Base-by-base conservation (phyloP, 2,888 invertebrate species). In the Fragum fragum region DNA sequence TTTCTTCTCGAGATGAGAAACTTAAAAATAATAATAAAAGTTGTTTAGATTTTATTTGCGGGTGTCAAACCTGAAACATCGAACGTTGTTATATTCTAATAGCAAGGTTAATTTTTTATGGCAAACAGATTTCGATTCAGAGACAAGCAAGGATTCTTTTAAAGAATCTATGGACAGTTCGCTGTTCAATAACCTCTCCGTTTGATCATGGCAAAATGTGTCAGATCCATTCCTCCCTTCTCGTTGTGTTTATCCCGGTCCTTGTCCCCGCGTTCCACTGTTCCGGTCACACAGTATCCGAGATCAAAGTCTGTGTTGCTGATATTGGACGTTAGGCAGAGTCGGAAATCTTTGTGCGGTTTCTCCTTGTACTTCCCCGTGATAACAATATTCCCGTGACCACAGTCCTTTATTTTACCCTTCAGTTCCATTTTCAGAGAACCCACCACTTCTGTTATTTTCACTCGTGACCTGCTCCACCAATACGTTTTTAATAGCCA, bases 261-360 rank as follows among this genome's bases (percentile, higher is more conserved):
- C 88, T 97, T 96, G 74, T 92, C 86, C 89, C 97, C 97, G 23
- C 97, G 96, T 94, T 97, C 97, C 92, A 97, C 95, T 16, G 97
- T 97, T 16, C 97, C 97, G 0, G 97, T 97, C 96, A 98, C 97
- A 93, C 97, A 97, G 95, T 97, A 98, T 70, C 97, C 97, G 96
- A 97, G 97, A 95, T 97, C 97, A 95, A 97, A 97, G 95, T 98
- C 97, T 71, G 97, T 96, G 92, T 97, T 96, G 66, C 97, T 97
- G 91, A 98, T 97, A 95, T 97, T 97, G 81, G 97, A 97, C 81
- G 97, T 97, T 93, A 98, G 96, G 95, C 96, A 96, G 94, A 97
- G 95, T 71, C 89, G 86, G 84, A 94, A 94, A 82, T 93, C 93
- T 1, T 91, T 90, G 63, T 78, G 81, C 26, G 83, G 79, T 28